Conservation (phyloP, 2,797 vertebrate species). For the Aphelocoma californica region DNA sequence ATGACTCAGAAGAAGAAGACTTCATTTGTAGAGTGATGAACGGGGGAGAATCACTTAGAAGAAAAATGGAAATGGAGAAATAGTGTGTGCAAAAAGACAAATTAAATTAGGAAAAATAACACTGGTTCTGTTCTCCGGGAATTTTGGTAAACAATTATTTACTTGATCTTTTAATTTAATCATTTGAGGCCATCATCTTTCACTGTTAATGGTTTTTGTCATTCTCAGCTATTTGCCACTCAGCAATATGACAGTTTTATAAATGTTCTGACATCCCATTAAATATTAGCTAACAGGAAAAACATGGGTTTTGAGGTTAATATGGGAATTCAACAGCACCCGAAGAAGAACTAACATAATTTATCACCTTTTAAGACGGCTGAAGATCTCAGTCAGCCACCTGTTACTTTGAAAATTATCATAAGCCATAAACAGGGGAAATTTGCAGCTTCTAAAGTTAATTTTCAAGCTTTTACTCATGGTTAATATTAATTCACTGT, state of each 20-base stretch:
- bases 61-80: not conserved
- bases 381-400: slow-evolving; percentile 50
- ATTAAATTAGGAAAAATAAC: not conserved
- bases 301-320: not conserved
- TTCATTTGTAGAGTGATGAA: not conserved
- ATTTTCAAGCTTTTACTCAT: slow-evolving; percentile 48
- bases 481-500: slow-evolving; percentile 36
- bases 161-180: slow-evolving; percentile 5
- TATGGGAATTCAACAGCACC: slow-evolving; percentile 17
- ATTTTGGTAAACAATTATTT: slow-evolving; percentile 11
- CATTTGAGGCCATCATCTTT: not conserved
- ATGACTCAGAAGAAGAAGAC: not conserved
- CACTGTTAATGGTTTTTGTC: not conserved
- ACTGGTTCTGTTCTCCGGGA: not conserved
- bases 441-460: slow-evolving; percentile 43
- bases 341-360: slow-evolving; percentile 12
- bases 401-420: slow-evolving; percentile 49
- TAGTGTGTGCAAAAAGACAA: not conserved
- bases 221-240: not conserved
- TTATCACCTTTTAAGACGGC: slow-evolving; percentile 31
- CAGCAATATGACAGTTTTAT: slow-evolving; percentile 20
- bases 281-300: slow-evolving; percentile 54
- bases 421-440: slow-evolving; percentile 37
- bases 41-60: not conserved
- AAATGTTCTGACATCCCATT: slow-evolving; percentile 25